Percentiles rank a stretch among this genome's conserved stretches.
Conservation (phyloP, 64 coral and sea anemone genomes). For the Stichodactyla helianthus region DNA sequence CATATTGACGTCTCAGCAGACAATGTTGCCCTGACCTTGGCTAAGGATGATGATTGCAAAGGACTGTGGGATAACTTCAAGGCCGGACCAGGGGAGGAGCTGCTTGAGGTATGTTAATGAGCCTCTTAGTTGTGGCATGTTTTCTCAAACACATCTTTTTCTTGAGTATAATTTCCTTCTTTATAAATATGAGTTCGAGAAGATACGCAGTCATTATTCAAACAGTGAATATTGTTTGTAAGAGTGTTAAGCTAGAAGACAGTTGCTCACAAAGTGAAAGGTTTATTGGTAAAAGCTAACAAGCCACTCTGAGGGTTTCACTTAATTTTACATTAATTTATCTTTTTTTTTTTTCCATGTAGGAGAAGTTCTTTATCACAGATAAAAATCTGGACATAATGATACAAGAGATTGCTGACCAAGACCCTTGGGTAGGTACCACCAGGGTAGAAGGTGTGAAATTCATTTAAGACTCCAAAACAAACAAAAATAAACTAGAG, state of each 20-base stretch:
- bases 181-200: no score
- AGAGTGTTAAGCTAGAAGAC: no score
- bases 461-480: no score
- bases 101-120: slow-evolving; percentile 50
- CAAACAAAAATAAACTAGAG: no score
- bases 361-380: slow-evolving; percentile 71
- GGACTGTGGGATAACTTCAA: slow-evolving; percentile 80
- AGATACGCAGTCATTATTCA: no score
- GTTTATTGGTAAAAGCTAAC: no score
- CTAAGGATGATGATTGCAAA: slow-evolving; percentile 60
- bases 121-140: no score
- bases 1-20: slow-evolving; percentile 72
- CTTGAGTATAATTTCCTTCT: no score
- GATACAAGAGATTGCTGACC: slow-evolving; percentile 69
- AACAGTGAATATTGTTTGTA: no score
- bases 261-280: no score
- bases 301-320: no score
- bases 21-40: slow-evolving; percentile 60
- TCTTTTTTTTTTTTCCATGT: neutral
- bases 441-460: neutral
- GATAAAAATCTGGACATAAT: slow-evolving; percentile 60
- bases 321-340: neutral
- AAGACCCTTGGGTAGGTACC: slow-evolving; percentile 73
- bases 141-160: neutral
- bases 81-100: slow-evolving; percentile 69